These are phyloP conservation scores for Brachyptera risi DNA, from an alignment of 2,888 invertebrate species.

Conservation along the genomic window DNA sequence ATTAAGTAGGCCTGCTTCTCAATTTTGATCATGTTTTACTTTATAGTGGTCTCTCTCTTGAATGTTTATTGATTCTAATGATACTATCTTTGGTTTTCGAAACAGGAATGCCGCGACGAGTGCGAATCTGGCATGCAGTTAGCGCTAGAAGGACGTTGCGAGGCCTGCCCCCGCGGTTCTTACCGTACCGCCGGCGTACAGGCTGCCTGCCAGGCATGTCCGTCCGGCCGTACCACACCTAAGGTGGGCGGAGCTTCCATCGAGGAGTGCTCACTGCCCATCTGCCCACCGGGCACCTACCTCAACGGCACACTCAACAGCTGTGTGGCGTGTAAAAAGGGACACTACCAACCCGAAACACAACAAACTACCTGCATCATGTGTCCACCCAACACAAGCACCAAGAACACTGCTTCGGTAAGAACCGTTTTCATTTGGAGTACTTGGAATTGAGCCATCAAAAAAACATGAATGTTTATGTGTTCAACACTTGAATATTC, in stretches of 20 bases:
- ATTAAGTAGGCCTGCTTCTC: too few relatives aligned
- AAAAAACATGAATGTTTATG: too few relatives aligned
- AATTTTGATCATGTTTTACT: too few relatives aligned
- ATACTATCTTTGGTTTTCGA: too few relatives aligned
- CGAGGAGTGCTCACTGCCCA: constrained; percentile 89
- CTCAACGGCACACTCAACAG: constrained; percentile 81
- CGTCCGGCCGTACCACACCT: constrained; percentile 85
- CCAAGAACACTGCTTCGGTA: constrained; percentile 75
- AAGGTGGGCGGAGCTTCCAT: constrained; percentile 75
- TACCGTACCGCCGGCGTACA: constrained; percentile 83
- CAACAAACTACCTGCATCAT: constrained; percentile 83
- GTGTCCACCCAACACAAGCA: constrained; percentile 89
- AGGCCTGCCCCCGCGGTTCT: constrained; percentile 85
- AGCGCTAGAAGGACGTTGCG: constrained; percentile 84
- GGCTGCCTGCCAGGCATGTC: constrained; percentile 84
- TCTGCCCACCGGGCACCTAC: constrained; percentile 78
- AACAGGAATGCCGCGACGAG: constrained; percentile 79
- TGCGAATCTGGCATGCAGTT: constrained; percentile 82
- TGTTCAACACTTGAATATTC: too few relatives aligned
- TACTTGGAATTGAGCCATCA: too few relatives aligned
- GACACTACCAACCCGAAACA: constrained; percentile 83
- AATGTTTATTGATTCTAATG: too few relatives aligned
- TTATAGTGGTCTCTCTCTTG: too few relatives aligned
- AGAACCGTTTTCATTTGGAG: too few relatives aligned
- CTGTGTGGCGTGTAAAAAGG: constrained; percentile 83